Conservation (phyloP, 1,140 invertebrate species). For the Plodia interpunctella region DNA sequence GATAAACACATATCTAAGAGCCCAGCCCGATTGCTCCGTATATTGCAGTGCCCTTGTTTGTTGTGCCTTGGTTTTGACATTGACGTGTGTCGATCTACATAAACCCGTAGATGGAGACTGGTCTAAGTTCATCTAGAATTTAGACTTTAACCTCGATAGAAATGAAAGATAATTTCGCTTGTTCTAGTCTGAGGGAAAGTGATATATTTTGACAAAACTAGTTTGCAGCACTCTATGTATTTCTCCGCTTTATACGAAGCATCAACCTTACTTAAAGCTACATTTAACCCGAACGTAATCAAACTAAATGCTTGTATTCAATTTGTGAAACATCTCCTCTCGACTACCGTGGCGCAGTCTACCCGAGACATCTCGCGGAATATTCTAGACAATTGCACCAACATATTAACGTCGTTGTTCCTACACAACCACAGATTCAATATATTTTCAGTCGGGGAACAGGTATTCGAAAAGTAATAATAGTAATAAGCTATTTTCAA, state of each 20-base stretch:
- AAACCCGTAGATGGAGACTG: no score
- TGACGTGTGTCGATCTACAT: no score
- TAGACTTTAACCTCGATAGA: no score
- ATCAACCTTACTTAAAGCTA: neutral
- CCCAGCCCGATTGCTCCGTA: no score
- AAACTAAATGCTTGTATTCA: conserved; percentile 21
- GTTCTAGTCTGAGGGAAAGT: no score
- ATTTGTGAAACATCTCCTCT: conserved; percentile 78
- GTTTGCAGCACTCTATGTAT: neutral
- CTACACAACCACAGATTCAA: conserved; percentile 97
- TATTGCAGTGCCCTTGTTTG: no score
- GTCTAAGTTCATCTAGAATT: no score
- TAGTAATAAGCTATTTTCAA: conserved; percentile 95
- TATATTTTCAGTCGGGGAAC: conserved; percentile 96
- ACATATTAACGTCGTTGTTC: conserved; percentile 90
- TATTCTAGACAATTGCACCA: conserved; percentile 89
- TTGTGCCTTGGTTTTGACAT: no score
- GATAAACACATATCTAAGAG: no score
- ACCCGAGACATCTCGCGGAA: conserved; percentile 94
- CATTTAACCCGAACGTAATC: neutral
- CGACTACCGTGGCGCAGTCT: conserved; percentile 92
- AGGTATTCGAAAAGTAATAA: conserved; percentile 97
- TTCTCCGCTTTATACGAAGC: neutral
- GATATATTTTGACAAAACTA: no score
- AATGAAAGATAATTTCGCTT: no score